Evolutionary conservation across 1,140 invertebrate species (phyloP), one percentile per base, ranked within the genome.

Genomic region (Doryteuthis pealeii): DNA sequence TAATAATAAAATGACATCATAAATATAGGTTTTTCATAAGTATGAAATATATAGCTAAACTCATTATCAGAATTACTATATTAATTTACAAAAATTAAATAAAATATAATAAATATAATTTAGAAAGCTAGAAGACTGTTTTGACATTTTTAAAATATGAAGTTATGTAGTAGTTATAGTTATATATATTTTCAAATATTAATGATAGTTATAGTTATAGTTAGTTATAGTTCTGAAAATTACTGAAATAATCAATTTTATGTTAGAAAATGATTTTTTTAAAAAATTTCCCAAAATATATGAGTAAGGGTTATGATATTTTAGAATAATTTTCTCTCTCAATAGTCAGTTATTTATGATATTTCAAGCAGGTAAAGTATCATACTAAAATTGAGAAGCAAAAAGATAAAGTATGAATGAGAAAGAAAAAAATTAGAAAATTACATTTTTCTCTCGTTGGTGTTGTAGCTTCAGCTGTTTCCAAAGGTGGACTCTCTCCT

Each of bases 401-500:
- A n/a, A n/a, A n/a, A n/a, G n/a, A n/a, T n/a, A n/a, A n/a, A n/a
- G n/a, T n/a, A n/a, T n/a, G n/a, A n/a, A n/a, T n/a, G n/a, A n/a
- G n/a, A n/a, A n/a, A n/a, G n/a, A n/a, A 28, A 62, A 8, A n/a
- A 62, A 68, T 32, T 15, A 30, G 22, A 26, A 22, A 76, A 81
- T 76, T 89, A 92, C 91, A 94, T 88, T 98, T 98, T 82, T 96
- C 95, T 94, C 98, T 81, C 49, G 74, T 78, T 33, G 79, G 79
- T 68, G 71, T 85, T 14, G 83, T 75, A 18, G 78, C n/a, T 68
- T 68, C 66, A 32, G 30, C 96, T 86, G 94, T 94, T 40, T 92
- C 92, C 18, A 99, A 89, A 0, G 96, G 95, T 72, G 92, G 90
- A 75, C 95, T 94, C 35, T 95, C 86, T 28, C 96, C 96, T 79